Evolutionary conservation across 2,888 invertebrate genomes (phyloP), one percentile per base, ranked within the genome.

Genomic region (Thera obeliscata): DNA sequence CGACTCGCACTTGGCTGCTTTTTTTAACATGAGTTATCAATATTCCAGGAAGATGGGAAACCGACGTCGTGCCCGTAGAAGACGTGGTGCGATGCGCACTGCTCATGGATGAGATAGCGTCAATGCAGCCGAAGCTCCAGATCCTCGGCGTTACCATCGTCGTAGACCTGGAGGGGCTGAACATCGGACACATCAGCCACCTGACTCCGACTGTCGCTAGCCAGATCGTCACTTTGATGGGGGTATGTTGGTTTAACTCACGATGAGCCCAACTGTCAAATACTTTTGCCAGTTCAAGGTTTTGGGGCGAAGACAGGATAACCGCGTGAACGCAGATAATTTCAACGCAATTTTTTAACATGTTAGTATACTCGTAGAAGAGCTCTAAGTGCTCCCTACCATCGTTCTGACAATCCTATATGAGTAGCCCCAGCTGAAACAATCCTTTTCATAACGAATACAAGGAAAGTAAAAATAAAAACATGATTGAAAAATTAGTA

Each of bases 91-190:
- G 92, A 0, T 85, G 86, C 36, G 93, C 92, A 0, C 76, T 92
- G 0, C 72, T 91, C 0, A 91, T 93, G 92, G 90, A 91, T 55
- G 92, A 93, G 71, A 78, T 93, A 63, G 91, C 89, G 0, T 79
- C 84, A 6, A 85, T 91, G 88, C 91, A 92, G 73, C 93, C 93
- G 2, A 89, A 89, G 66, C 78, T 93, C 2, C 93, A 93, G 77
- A 89, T 93, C 70, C 81, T 93, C 6, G 93, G 93, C 4, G 87
- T 89, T 56, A 91, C 92, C 59, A 87, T 92, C 43, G 80, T 93
- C 3, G 89, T 93, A n/a, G 93, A 93, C 76, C 77, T 93, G 11
- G 87, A 89, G 5, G 93, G 90, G 0, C 76, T 93, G 5, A 86
- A 84, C 55, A 67, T 92, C 50, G 73, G 84, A 6, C 92, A 92